Conservation (phyloP, 2,888 invertebrate species). For the Xylota segnis region DNA sequence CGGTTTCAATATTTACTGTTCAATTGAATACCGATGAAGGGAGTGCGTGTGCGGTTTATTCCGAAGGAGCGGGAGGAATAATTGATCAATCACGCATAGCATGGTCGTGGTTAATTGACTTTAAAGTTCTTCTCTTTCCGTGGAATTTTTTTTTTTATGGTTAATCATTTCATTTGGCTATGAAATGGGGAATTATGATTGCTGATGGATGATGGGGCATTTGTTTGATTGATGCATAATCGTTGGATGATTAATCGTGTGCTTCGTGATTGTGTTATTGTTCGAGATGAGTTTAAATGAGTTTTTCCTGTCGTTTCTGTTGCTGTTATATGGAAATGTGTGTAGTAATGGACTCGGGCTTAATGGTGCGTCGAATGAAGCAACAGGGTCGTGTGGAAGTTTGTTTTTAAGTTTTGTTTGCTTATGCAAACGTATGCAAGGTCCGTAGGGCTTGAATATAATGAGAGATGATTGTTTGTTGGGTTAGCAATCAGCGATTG, state of each 20-base stretch:
- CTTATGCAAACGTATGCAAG: conserved; percentile 11
- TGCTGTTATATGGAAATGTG: conserved; percentile 30
- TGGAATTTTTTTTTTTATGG: conserved; percentile 23
- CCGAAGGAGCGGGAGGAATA: conserved; percentile 27
- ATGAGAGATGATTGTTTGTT: conserved; percentile 13
- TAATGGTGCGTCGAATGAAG: conserved; percentile 31
- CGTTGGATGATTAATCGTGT: conserved; percentile 71
- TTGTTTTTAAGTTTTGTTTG: conserved; percentile 28
- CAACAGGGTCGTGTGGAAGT: conserved; percentile 10
- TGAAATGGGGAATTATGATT: conserved; percentile 67
- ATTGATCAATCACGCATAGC: conserved; percentile 75
- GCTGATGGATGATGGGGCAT: conserved; percentile 71
- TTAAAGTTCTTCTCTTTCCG: conserved; percentile 37
- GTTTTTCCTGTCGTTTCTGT: conserved; percentile 6
- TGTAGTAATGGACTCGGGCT: conserved; percentile 26
- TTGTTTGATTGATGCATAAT: conserved; percentile 73
- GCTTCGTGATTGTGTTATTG: conserved; percentile 60
- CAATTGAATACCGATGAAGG: conserved; percentile 56
- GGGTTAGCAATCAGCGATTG: not conserved
- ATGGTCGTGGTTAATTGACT: conserved; percentile 69
- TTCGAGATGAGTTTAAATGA: conserved; percentile 44
- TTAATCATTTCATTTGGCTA: conserved; percentile 68
- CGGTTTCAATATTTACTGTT: conserved; percentile 49
- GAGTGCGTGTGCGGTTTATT: conserved; percentile 24
- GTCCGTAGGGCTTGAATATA: conserved; percentile 14